Percentiles rank a stretch among this genome's conserved stretches.
Conservation (phyloP, 2,888 invertebrate genomes). For the Spisula solida region DNA sequence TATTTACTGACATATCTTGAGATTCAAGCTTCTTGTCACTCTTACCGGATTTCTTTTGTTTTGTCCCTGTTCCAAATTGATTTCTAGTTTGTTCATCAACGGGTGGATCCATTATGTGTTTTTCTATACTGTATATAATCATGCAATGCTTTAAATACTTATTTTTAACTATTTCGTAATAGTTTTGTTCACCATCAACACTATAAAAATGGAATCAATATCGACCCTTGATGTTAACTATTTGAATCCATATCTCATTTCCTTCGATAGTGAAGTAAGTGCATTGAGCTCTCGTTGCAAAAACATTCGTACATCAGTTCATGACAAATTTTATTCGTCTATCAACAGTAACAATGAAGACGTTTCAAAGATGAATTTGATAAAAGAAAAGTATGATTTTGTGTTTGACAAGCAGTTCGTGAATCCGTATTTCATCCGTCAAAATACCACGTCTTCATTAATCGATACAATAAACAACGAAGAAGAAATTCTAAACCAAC, state of each 20-base stretch:
- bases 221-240: neutral
- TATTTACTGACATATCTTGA: no score
- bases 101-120: neutral
- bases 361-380: neutral
- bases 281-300: neutral
- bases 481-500: conserved; percentile 16
- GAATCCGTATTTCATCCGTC: conserved; percentile 27
- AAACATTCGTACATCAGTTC: neutral
- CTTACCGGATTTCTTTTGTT: neutral
- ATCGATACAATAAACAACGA: conserved; percentile 20
- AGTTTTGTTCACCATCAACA: neutral
- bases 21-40: no score
- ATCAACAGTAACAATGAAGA: conserved; percentile 7
- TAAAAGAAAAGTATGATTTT: conserved; percentile 29
- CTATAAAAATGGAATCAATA: conserved; percentile 3
- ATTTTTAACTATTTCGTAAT: neutral
- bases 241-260: conserved; percentile 23
- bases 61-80: neutral
- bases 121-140: neutral
- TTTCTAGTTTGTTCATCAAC: neutral
- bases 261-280: conserved; percentile 16
- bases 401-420: conserved; percentile 38
- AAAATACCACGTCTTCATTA: conserved; percentile 25
- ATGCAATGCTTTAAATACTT: neutral
- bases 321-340: conserved; percentile 39